phyloP scores from a whole-genome alignment of 1,140 invertebrate genomes.

The Leptonema lineaticorne region DNA sequence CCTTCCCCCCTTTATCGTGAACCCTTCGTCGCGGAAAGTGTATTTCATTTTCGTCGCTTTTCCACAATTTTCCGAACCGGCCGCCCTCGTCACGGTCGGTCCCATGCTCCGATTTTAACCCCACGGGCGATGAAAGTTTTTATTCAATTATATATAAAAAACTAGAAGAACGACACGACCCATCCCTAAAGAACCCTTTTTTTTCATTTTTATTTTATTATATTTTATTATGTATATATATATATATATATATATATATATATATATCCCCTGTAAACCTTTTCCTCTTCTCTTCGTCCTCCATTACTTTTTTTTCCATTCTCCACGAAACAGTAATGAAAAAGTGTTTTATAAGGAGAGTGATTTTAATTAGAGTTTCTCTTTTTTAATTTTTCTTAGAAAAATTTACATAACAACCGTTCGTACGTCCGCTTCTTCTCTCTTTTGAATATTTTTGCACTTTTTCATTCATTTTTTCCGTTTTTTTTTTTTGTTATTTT shows the following conservation, averaged over 20 bases:
- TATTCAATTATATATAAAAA: conserved; percentile 24
- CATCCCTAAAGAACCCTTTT: too few species aligned
- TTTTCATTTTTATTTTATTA: too few species aligned
- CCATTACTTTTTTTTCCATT: too few species aligned
- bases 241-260: too few species aligned
- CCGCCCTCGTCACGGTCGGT: too few species aligned
- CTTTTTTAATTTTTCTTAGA: conserved; percentile 23
- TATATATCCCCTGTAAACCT: too few species aligned
- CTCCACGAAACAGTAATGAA: conserved; percentile 18
- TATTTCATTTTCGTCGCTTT: conserved; percentile 13
- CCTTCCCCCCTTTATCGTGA: background rate
- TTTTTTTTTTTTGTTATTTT: background rate
- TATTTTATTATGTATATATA: too few species aligned
- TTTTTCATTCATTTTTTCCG: background rate
- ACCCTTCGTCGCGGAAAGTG: background rate
- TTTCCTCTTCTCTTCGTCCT: too few species aligned
- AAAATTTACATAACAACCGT: conserved; percentile 28
- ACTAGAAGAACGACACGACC: background rate
- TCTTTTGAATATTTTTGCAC: conserved; percentile 13
- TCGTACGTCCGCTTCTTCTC: background rate
- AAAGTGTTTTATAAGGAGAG: conserved; percentile 19
- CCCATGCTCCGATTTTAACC: too few species aligned
- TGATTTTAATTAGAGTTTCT: conserved; percentile 28
- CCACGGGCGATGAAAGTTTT: background rate
- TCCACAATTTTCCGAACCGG: too few species aligned